These are phyloP conservation scores for Octomys mimax DNA, from an alignment of 2,797 vertebrate genomes.

Conservation along the genomic window DNA sequence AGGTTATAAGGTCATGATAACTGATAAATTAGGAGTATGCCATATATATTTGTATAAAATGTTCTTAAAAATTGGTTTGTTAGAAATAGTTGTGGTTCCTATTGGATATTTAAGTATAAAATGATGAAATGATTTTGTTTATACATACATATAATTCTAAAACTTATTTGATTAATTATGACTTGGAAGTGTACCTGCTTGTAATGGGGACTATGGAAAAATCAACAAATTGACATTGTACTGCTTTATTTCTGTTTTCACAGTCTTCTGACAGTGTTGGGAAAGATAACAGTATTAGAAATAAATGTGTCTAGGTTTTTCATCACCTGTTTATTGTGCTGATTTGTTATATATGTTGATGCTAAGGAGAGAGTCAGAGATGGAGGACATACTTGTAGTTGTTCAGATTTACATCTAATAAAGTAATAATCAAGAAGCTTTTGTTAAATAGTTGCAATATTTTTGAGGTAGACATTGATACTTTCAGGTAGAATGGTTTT, in stretches of 20 bases:
- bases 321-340: constrained; percentile 57
- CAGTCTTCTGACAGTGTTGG: neutral
- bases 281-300: constrained; percentile 57
- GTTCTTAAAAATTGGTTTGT: constrained; percentile 52
- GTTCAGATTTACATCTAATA: constrained; percentile 54
- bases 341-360: constrained; percentile 76
- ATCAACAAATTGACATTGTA: neutral
- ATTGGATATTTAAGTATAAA: constrained; percentile 70
- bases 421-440: constrained; percentile 46
- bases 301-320: constrained; percentile 51
- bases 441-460: constrained; percentile 49
- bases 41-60: constrained; percentile 60
- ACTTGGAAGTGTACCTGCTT: constrained; percentile 65
- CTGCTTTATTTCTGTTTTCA: constrained; percentile 50
- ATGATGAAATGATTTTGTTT: constrained; percentile 58
- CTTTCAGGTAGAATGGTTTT: constrained; percentile 61
- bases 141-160: constrained; percentile 40
- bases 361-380: constrained; percentile 49
- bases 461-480: constrained; percentile 60
- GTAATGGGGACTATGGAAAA: constrained; percentile 55
- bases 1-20: constrained; percentile 62
- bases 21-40: constrained; percentile 51
- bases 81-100: constrained; percentile 63
- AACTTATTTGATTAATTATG: constrained; percentile 50
- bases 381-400: constrained; percentile 55